Evolutionary conservation across 2,888 invertebrate species (phyloP), one percentile per base, ranked within the genome.

Genomic region (Scaptomyza flava): DNA sequence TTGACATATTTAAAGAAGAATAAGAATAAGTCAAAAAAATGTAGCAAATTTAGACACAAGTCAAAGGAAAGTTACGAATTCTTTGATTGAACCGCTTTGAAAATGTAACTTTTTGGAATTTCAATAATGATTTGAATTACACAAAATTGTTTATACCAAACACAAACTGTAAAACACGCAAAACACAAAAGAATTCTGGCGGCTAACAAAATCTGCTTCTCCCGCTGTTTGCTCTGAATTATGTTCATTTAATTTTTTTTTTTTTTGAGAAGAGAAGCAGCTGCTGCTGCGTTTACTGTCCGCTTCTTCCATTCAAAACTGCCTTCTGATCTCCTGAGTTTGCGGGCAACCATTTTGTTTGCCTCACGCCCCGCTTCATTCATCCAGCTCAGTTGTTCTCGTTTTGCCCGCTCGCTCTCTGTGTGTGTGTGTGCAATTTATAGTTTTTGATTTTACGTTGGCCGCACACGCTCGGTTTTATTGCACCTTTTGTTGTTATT

Each of bases 401-500:
- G 6, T 7, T 54, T 30, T 11, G 14, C 23, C 27, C n/a, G 6
- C 14, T 45, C 41, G 30, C 47, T 51, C 58, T 63, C 45, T 34
- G n/a, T 5, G n/a, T 36, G 34, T 34, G 34, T 34, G 34, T 59
- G 47, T 47, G 58, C 62, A 60, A 71, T 61, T 45, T 73, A 54
- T 64, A 70, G 71, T 73, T 71, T 71, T 50, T 36, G 56, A 74
- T 68, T 79, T 75, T 57, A 70, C 42, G 58, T 68, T 52, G 60
- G 60, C 51, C 63, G 65, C 76, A 71, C 68, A 71, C 68, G 76
- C 36, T 64, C 20, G 87, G 84, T 86, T 86, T 88, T 87, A 83
- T 83, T 88, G 87, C 88, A 83, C 88, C 83, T 88, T 88, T 83
- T 86, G 77, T 85, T 61, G 58, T 31, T 68, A 62, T 62, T 45